These are phyloP conservation scores for rabbit (Oryctolagus cuniculus) DNA, from an alignment of 2,113 vertebrate genomes.

Conservation along the genomic window mOryCun1.1 NC_091433.1:118885501-118886000, in stretches of 20 bases:
- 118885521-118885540: neutral
- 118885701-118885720: neutral
- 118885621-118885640: neutral
- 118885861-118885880: neutral
- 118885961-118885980: neutral
- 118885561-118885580: neutral
- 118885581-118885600: neutral
- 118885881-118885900: neutral
- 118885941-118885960: neutral
- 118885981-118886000: neutral
- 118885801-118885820: neutral
- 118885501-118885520: slow-evolving; percentile 37
- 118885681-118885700: neutral
- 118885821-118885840: neutral
- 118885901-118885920: neutral
- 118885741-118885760: neutral
- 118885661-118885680: neutral
- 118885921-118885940: neutral
- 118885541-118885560: neutral
- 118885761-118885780: neutral
- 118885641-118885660: neutral
- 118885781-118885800: neutral
- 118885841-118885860: neutral
- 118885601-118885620: neutral
- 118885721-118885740: neutral